Conservation (phyloP, 2,797 vertebrate genomes). For the Esox masquinongy region DNA sequence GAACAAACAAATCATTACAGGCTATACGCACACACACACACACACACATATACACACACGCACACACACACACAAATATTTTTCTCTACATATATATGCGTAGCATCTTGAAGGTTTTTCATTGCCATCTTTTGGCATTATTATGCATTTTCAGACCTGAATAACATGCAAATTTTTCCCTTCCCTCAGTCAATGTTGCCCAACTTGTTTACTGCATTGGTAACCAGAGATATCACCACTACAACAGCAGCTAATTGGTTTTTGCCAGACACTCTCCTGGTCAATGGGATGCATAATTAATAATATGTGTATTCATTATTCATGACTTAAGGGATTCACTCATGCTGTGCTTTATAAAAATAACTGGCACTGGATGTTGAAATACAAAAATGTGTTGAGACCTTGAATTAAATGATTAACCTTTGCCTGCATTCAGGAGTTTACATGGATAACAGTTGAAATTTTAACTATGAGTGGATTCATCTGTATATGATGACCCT, state of each 20-base stretch:
- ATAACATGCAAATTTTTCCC: constrained; percentile 28
- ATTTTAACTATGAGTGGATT: background rate
- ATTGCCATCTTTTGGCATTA: background rate
- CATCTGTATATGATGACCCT: background rate
- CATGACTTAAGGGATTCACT: constrained; percentile 62
- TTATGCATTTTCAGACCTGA: constrained; percentile 9
- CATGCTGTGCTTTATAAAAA: constrained; percentile 62
- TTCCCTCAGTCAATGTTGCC: constrained; percentile 44
- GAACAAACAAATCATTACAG: background rate
- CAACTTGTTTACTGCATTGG: constrained; percentile 60
- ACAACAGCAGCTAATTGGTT: constrained; percentile 67
- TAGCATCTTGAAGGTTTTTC: no score
- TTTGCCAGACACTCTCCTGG: constrained; percentile 66
- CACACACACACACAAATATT: no score
- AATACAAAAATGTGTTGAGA: background rate
- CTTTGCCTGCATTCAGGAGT: background rate
- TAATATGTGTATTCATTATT: constrained; percentile 72
- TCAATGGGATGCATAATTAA: constrained; percentile 78
- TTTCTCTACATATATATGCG: no score
- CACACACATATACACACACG: no score
- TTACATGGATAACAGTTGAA: background rate
- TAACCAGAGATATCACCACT: constrained; percentile 67
- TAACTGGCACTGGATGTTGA: constrained; percentile 58
- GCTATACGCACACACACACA: no score
- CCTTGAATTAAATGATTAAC: background rate